Base-by-base conservation (phyloP, 35 echinoderm and acorn worm genomes). In the Eucidaris tribuloides region DNA sequence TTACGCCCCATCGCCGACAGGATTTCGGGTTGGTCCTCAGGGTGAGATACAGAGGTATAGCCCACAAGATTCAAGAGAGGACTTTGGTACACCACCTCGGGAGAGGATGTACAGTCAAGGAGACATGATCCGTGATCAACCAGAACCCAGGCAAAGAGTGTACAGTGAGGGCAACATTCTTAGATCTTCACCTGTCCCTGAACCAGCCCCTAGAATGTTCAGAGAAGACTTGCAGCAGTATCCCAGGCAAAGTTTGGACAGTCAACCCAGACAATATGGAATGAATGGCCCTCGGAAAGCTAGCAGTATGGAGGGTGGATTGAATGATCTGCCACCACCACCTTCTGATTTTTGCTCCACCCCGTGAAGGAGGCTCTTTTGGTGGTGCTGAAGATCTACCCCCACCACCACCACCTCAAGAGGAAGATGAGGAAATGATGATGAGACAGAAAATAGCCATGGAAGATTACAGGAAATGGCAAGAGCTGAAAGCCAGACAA, bases 81-180 rank as follows among this genome's bases (percentile, higher is more conserved):
- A 80, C 55, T 40, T 25, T 56, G 77, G 30, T 30, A 58, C 34
- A 24, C 80, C 56, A 64, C 80, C 80, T 31, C 52, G 58, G 7
- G 52, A 82, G 32, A 82, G 80, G 55, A 82, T 35, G 17, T 63
- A 82, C 58, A 59, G 50, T 11, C 80, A 57, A 42, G 45, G 77
- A 9, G 77, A 80, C 55, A 58, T 80, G 45, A 50, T 74, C 22
- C 35, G 44, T 74, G 68, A 74, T 25, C 7, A n/a, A 20, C 68
- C 68, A 20, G 68, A 74, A 19, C 68, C 68, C 19, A 74, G 68
- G 25, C 14, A n/a, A 22, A 74, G 68, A 36, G 68, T 74, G 28
- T 74, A 74, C 68, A 74, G 68, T 74, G 68, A 74, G 44, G 68
- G 68, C 11, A 74, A 74, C 25, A n/a, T 22, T 17, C 44, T 74